These are phyloP conservation scores for Zootermopsis nevadensis DNA, from an alignment of 2,888 invertebrate genomes.

Conservation along the genomic window DNA sequence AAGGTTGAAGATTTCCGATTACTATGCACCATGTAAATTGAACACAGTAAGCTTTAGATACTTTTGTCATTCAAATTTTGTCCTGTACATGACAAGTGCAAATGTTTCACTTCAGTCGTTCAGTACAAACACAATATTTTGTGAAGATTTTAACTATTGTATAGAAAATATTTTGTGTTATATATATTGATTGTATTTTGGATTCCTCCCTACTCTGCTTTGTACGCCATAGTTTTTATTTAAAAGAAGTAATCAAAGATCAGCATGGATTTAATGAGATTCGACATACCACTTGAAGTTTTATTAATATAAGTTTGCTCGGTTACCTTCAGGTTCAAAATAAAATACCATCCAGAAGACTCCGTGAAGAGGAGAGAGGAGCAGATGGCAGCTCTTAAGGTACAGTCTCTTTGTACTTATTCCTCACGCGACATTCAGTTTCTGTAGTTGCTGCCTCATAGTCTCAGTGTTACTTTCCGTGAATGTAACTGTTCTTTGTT, in stretches of 20 bases:
- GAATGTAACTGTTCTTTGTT: no score
- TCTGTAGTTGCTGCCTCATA: no score
- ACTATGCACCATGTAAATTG: background rate
- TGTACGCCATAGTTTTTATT: background rate
- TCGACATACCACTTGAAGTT: background rate
- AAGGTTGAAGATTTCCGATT: background rate
- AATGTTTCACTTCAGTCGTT: no score
- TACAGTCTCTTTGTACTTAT: slow-evolving; percentile 60
- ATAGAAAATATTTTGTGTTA: background rate
- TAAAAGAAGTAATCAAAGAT: background rate
- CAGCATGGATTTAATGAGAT: background rate
- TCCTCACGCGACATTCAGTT: no score
- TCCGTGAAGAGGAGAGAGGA: slow-evolving; percentile 90
- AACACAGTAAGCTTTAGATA: background rate
- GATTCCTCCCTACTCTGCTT: background rate
- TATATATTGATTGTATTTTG: background rate
- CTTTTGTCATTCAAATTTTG: background rate
- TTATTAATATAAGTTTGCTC: slow-evolving; percentile 52
- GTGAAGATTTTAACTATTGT: background rate
- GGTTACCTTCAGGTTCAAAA: slow-evolving; percentile 87
- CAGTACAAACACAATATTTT: no score
- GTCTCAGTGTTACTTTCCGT: no score
- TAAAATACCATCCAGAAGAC: slow-evolving; percentile 98
- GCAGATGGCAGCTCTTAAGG: slow-evolving; percentile 83
- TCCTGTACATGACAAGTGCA: background rate